Evolutionary conservation across 2,888 invertebrate species (phyloP).

Genomic region (Patella ulyssiponensis): DNA sequence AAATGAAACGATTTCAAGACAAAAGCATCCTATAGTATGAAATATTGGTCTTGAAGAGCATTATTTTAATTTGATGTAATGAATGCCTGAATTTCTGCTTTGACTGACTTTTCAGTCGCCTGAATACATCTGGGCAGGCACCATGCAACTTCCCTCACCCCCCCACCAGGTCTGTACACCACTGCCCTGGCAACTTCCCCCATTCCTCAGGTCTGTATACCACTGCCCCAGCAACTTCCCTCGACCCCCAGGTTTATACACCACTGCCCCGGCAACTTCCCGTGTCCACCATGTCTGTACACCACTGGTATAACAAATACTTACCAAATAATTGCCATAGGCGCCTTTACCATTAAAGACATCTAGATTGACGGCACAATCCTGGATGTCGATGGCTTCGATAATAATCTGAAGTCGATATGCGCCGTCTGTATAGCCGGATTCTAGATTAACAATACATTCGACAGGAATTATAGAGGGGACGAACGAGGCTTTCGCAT

Average conservation of each 20-base stretch:
- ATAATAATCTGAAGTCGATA: constrained; percentile 57
- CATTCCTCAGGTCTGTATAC: background rate
- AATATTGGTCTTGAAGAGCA: too few relatives aligned
- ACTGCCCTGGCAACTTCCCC: background rate
- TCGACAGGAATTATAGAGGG: constrained; percentile 46
- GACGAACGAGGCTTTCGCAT: constrained; percentile 45
- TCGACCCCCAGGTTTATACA: too few relatives aligned
- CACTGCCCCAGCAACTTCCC: background rate
- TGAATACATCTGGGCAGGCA: too few relatives aligned
- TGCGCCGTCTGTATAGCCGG: constrained; percentile 46
- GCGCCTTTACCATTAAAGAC: constrained; percentile 51
- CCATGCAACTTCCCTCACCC: background rate
- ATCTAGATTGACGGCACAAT: constrained; percentile 50
- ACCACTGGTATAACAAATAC: constrained; percentile 9
- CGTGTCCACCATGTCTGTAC: too few relatives aligned
- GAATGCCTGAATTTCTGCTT: too few relatives aligned
- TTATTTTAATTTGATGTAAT: too few relatives aligned
- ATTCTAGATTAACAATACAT: constrained; percentile 51
- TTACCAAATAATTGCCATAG: constrained; percentile 50
- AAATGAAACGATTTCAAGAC: too few relatives aligned
- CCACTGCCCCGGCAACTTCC: too few relatives aligned
- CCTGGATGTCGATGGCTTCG: constrained; percentile 46
- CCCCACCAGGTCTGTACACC: background rate
- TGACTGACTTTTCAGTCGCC: too few relatives aligned
- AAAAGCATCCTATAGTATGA: too few relatives aligned